These are phyloP conservation scores for Eublepharis macularius DNA, from an alignment of 2,113 vertebrate genomes.

Conservation along the genomic window DNA sequence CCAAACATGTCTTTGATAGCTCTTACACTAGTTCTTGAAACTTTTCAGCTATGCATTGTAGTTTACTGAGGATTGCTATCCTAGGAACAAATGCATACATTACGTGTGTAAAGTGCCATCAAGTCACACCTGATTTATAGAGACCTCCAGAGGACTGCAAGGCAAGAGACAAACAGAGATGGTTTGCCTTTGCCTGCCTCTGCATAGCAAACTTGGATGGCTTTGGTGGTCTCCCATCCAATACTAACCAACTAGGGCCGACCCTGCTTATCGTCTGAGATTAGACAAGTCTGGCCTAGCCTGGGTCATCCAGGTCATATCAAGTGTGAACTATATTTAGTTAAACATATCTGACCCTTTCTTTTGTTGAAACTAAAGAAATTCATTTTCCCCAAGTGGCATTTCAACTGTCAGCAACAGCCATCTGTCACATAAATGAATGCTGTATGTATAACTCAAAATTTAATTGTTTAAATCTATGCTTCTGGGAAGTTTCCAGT, in stretches of 20 bases:
- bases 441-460: not conserved
- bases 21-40: not conserved
- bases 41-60: not conserved
- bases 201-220: too few relatives aligned
- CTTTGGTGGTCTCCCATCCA: too few relatives aligned
- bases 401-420: not conserved
- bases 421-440: not conserved
- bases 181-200: too few relatives aligned
- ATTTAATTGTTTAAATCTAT: not conserved
- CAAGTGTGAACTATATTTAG: not conserved
- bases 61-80: not conserved
- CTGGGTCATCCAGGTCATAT: too few relatives aligned
- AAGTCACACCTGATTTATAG: too few relatives aligned
- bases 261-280: too few relatives aligned
- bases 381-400: not conserved
- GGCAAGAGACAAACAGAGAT: too few relatives aligned
- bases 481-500: not conserved
- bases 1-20: too few relatives aligned
- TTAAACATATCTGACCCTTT: not conserved
- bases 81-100: not conserved
- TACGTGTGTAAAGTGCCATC: too few relatives aligned
- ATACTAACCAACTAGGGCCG: too few relatives aligned
- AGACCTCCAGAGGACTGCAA: too few relatives aligned
- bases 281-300: too few relatives aligned
- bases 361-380: not conserved